phyloP scores from a whole-genome alignment of 2,113 vertebrate genomes.

The Periophthalmus modestus region DNA sequence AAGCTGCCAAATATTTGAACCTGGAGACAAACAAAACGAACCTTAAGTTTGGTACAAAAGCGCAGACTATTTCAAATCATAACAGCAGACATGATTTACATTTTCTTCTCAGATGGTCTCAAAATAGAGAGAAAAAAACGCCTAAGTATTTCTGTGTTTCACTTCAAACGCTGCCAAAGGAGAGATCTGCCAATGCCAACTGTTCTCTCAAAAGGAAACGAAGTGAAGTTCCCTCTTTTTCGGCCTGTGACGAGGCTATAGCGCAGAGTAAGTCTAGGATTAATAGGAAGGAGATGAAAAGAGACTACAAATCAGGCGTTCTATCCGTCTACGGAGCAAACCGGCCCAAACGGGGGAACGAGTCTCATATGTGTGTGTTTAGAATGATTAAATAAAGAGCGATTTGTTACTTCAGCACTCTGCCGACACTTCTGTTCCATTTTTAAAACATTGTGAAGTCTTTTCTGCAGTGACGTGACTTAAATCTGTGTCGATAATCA shows the following conservation, averaged over 20 bases:
- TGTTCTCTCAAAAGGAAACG: conserved; percentile 49
- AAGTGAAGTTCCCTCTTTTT: conserved; percentile 49
- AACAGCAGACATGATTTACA: conserved; percentile 18
- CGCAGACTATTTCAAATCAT: not conserved
- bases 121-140: conserved; percentile 25
- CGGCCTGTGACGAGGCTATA: conserved; percentile 38
- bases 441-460: not conserved
- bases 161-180: conserved; percentile 40
- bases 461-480: not conserved
- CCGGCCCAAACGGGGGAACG: conserved; percentile 39
- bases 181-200: conserved; percentile 42
- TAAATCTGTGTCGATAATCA: too few species aligned
- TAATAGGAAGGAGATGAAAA: conserved; percentile 58
- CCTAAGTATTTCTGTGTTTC: conserved; percentile 40
- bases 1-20: conserved; percentile 99
- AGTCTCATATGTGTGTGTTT: conserved; percentile 49
- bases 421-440: not conserved
- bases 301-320: conserved; percentile 58
- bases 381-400: conserved; percentile 53
- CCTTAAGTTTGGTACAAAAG: not conserved
- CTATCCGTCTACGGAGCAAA: conserved; percentile 65
- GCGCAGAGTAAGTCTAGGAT: conserved; percentile 45
- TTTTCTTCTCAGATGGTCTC: conserved; percentile 37
- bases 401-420: conserved; percentile 18
- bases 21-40: conserved; percentile 64